A percentile compares a stretch with the other conserved stretches of the same genome.
These are phyloP conservation scores for Carassius auratus DNA, from an alignment of 2,113 vertebrate species.

Conservation along the genomic window DNA sequence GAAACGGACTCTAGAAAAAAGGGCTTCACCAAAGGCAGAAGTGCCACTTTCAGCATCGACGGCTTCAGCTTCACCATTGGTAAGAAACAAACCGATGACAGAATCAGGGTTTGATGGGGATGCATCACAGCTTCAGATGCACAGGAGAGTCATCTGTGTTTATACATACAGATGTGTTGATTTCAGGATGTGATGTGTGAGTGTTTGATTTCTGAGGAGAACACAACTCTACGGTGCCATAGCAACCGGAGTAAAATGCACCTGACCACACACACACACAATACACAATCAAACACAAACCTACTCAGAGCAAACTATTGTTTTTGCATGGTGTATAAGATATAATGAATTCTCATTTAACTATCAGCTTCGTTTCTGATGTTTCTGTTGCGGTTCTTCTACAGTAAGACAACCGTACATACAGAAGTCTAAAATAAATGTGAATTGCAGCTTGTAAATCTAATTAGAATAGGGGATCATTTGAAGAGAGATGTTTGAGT, in stretches of 20 bases:
- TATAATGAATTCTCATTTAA: neutral
- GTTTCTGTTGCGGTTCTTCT: neutral
- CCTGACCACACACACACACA: neutral
- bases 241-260: constrained; percentile 40
- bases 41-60: constrained; percentile 95
- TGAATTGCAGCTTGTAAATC: neutral
- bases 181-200: constrained; percentile 20
- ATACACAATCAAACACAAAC: neutral
- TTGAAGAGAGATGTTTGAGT: neutral
- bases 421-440: neutral
- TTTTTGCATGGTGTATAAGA: neutral
- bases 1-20: constrained; percentile 87
- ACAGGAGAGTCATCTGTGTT: neutral
- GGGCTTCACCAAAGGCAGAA: constrained; percentile 91
- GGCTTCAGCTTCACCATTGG: constrained; percentile 97
- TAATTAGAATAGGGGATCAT: neutral
- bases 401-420: neutral
- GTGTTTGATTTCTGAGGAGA: constrained; percentile 27
- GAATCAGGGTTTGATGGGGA: neutral
- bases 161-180: constrained; percentile 20
- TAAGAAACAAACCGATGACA: constrained; percentile 66
- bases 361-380: neutral
- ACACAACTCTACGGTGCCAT: constrained; percentile 19
- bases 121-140: neutral
- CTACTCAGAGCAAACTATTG: neutral